phyloP scores from a whole-genome alignment of 2,888 invertebrate species.

The Lasioglossum marginatum region DNA sequence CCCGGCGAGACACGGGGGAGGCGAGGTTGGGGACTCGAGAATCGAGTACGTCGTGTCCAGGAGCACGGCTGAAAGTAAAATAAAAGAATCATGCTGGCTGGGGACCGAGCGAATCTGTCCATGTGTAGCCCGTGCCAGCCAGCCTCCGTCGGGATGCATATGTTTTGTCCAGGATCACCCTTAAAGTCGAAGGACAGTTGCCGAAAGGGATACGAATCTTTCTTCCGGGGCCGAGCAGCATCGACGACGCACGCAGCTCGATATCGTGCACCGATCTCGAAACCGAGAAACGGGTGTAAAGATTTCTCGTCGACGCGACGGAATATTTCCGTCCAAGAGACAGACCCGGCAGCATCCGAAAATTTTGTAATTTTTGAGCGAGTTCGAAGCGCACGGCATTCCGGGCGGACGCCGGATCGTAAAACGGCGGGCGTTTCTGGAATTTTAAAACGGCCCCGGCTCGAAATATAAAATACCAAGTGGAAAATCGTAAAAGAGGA shows the following conservation, averaged over 20 bases:
- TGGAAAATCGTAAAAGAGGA: constrained; percentile 15
- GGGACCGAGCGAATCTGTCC: constrained; percentile 71
- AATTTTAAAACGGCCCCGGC: constrained; percentile 1
- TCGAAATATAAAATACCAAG: background rate
- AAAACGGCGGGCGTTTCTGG: background rate
- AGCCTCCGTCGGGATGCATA: constrained; percentile 46
- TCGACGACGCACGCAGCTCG: background rate
- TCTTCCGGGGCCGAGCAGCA: background rate
- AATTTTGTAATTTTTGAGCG: constrained; percentile 5
- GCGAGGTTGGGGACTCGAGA: constrained; percentile 57
- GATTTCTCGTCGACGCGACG: background rate
- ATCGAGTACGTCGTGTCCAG: constrained; percentile 74
- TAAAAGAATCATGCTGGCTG: constrained; percentile 84
- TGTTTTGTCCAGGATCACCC: constrained; percentile 65
- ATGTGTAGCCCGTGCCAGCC: constrained; percentile 54
- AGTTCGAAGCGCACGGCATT: background rate
- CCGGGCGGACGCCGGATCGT: background rate
- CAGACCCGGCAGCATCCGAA: background rate
- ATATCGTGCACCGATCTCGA: background rate
- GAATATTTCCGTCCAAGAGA: background rate
- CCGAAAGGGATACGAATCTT: background rate
- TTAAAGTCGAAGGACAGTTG: constrained; percentile 38
- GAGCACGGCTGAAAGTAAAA: constrained; percentile 79
- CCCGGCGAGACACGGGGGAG: background rate
- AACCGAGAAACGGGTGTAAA: background rate